These are phyloP conservation scores for Drosophila elegans DNA, from an alignment of 1,140 invertebrate species.

Conservation along the genomic window DNA sequence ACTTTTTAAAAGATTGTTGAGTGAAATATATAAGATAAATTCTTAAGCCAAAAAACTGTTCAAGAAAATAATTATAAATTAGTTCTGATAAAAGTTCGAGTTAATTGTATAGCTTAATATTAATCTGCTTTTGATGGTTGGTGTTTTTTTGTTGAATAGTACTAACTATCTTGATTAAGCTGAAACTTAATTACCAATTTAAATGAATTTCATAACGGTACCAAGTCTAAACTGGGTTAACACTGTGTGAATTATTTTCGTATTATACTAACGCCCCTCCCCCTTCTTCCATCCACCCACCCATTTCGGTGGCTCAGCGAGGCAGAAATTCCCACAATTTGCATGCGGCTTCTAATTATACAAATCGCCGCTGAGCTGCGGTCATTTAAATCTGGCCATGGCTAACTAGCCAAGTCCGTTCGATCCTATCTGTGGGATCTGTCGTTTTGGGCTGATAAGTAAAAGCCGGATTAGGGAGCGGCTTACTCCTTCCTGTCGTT, in stretches of 20 bases:
- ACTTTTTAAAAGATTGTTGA: too few relatives aligned
- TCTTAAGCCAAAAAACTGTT: too few relatives aligned
- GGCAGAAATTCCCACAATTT: conserved; percentile 74
- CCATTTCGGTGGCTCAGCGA: conserved; percentile 9
- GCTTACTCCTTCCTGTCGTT: conserved; percentile 73
- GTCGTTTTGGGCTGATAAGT: conserved; percentile 62
- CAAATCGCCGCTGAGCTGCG: conserved; percentile 78
- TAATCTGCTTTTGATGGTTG: too few relatives aligned
- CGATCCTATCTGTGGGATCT: conserved; percentile 38
- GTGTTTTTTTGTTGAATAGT: too few relatives aligned
- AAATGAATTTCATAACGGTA: too few relatives aligned
- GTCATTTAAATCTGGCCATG: conserved; percentile 80
- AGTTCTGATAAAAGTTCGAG: too few relatives aligned
- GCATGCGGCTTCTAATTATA: conserved; percentile 82
- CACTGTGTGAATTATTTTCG: conserved; percentile 10
- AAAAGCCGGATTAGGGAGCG: conserved; percentile 74
- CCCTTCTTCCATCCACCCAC: not conserved
- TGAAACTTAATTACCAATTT: too few relatives aligned
- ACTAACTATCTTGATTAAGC: too few relatives aligned
- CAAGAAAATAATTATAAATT: too few relatives aligned
- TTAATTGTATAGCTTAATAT: too few relatives aligned
- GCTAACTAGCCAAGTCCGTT: conserved; percentile 67
- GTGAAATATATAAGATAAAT: too few relatives aligned
- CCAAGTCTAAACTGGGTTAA: not conserved
- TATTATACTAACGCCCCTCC: conserved; percentile 7